Evolutionary conservation across 1,140 invertebrate genomes (phyloP).

Genomic region (Alviniconcha marisindica): DNA sequence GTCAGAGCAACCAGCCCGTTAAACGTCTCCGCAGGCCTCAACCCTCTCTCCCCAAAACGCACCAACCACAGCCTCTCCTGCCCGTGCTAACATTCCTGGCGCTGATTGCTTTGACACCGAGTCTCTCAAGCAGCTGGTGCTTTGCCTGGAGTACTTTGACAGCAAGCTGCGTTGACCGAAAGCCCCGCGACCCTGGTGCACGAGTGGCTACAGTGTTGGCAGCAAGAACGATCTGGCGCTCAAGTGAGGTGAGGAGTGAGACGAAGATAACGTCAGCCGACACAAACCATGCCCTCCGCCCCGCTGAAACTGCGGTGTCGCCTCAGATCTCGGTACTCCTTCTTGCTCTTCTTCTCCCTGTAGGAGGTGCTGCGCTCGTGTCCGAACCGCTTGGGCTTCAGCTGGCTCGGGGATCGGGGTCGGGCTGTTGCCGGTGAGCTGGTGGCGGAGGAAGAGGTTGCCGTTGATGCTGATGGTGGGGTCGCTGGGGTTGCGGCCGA

Average conservation of each 20-base stretch:
- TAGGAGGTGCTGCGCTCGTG: constrained; percentile 70
- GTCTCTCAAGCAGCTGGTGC: too few species aligned
- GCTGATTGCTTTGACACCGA: too few species aligned
- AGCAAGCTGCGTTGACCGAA: too few species aligned
- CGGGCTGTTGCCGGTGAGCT: constrained; percentile 48
- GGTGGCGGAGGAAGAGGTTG: constrained; percentile 4
- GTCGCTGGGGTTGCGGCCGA: not conserved
- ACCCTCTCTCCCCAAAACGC: too few species aligned
- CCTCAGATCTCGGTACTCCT: constrained; percentile 60
- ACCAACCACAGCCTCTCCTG: too few species aligned
- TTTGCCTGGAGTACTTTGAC: too few species aligned
- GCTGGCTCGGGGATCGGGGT: constrained; percentile 51
- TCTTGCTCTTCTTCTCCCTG: constrained; percentile 73
- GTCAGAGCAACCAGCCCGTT: too few species aligned
- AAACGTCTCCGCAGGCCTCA: too few species aligned
- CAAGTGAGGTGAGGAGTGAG: not conserved
- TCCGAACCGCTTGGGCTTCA: constrained; percentile 62
- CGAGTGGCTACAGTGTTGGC: too few species aligned
- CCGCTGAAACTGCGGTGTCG: constrained; percentile 69
- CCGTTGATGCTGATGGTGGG: not conserved
- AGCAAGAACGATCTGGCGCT: not conserved
- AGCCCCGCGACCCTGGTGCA: too few species aligned
- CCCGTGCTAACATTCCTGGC: too few species aligned
- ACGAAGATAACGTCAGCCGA: not conserved
- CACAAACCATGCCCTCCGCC: constrained; percentile 71